Evolutionary conservation across 1,140 invertebrate genomes (phyloP).

Genomic region (Aphelenchoides fujianensis): DNA sequence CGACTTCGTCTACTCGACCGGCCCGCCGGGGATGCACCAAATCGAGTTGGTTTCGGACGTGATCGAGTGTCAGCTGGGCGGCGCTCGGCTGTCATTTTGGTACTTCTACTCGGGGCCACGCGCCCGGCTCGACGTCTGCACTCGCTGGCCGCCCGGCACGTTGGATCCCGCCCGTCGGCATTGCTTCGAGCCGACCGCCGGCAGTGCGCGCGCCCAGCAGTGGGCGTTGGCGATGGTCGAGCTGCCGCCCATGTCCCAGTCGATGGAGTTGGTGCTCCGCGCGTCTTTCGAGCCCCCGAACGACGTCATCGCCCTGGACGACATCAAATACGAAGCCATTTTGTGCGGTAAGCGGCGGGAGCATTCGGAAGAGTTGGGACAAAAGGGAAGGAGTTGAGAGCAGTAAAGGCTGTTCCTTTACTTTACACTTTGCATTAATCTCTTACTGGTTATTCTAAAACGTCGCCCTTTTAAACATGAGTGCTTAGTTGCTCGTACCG

Average conservation of each 20-base stretch:
- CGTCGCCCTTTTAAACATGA: no score
- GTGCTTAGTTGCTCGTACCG: no score
- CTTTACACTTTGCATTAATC: no score
- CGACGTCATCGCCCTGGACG: conserved; percentile 26
- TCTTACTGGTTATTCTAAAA: no score
- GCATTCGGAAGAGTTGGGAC: no score
- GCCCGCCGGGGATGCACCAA: conserved; percentile 25
- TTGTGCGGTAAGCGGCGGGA: conserved; percentile 28
- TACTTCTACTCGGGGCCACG: conserved; percentile 15
- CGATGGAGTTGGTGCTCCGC: conserved; percentile 30
- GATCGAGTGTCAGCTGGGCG: conserved; percentile 31
- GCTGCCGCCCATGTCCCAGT: conserved; percentile 31
- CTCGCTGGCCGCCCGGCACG: conserved; percentile 21
- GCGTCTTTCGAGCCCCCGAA: conserved; percentile 28
- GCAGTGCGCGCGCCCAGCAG: conserved; percentile 19
- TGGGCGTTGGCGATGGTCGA: conserved; percentile 19
- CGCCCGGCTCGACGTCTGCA: conserved; percentile 20
- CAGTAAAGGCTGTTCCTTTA: no score
- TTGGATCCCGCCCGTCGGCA: neutral
- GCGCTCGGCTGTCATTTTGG: conserved; percentile 25
- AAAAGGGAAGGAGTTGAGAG: no score
- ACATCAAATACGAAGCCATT: conserved; percentile 34
- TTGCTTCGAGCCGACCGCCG: conserved; percentile 19
- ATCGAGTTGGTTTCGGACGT: conserved; percentile 26
- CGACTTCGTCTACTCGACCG: conserved; percentile 14